These are phyloP conservation scores for Cirrhinus molitorella DNA, from an alignment of 2,797 vertebrate species.

Conservation along the genomic window DNA sequence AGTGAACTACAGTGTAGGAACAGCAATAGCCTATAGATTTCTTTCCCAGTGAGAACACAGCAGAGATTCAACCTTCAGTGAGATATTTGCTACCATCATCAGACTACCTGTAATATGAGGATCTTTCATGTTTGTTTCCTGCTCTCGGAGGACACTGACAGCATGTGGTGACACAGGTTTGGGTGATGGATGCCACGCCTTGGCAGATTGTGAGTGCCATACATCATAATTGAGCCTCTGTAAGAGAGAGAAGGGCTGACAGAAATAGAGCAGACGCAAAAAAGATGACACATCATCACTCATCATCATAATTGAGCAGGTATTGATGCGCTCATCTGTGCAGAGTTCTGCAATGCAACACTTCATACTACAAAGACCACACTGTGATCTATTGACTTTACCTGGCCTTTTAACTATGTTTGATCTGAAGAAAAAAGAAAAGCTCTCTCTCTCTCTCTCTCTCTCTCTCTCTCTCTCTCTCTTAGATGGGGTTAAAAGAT, in stretches of 20 bases:
- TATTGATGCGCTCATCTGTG: constrained; percentile 45
- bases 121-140: constrained; percentile 24
- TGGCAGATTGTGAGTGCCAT: constrained; percentile 47
- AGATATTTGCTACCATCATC: constrained; percentile 39
- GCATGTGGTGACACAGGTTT: constrained; percentile 51
- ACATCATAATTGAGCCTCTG: constrained; percentile 53
- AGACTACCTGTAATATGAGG: constrained; percentile 36
- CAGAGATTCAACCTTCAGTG: not conserved
- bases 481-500: not conserved
- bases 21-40: not conserved
- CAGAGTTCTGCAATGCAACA: constrained; percentile 27
- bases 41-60: not conserved
- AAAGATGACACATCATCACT: constrained; percentile 51
- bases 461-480: not conserved
- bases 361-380: constrained; percentile 22
- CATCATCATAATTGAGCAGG: constrained; percentile 41
- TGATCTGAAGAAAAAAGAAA: not conserved
- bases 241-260: constrained; percentile 26
- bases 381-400: constrained; percentile 3
- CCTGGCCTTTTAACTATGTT: constrained; percentile 3
- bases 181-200: constrained; percentile 55
- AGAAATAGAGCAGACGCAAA: constrained; percentile 46
- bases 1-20: not conserved
- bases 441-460: not conserved
- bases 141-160: constrained; percentile 41